Conservation (phyloP, 1,140 invertebrate genomes). For the Drosophila erecta region DNA sequence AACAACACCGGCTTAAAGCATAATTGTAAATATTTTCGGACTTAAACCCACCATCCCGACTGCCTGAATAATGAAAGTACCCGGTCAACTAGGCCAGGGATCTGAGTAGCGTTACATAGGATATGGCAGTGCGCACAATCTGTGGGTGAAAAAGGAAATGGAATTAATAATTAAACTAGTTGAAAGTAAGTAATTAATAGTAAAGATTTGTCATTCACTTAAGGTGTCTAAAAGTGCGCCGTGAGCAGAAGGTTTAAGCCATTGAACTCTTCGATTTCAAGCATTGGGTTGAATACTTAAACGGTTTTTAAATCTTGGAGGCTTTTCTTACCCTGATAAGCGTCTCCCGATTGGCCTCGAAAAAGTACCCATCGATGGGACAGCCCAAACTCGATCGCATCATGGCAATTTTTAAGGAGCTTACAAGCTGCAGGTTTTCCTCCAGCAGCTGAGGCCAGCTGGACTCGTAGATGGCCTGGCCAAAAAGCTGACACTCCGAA, state of each 20-base stretch:
- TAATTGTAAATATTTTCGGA: slow-evolving; percentile 63
- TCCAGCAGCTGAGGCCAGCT: slow-evolving; percentile 16
- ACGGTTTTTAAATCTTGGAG: no score
- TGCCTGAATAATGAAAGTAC: slow-evolving; percentile 1
- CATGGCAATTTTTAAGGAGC: slow-evolving; percentile 27
- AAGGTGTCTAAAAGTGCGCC: no score
- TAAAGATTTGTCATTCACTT: no score
- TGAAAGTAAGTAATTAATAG: no score
- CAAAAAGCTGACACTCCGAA: slow-evolving; percentile 19
- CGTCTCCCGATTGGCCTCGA: slow-evolving; percentile 38
- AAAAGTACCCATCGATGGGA: slow-evolving; percentile 43
- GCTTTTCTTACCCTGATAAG: slow-evolving; percentile 24
- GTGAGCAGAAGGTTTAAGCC: no score
- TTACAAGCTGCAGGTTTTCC: slow-evolving; percentile 6
- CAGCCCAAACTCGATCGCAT: slow-evolving; percentile 25
- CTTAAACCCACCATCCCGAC: slow-evolving; percentile 10
- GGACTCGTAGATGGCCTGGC: slow-evolving; percentile 37
- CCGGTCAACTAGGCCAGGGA: slow-evolving; percentile 26
- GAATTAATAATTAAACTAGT: background rate
- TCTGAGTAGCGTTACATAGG: slow-evolving; percentile 46
- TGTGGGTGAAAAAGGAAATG: slow-evolving; percentile 1
- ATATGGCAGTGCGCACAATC: slow-evolving; percentile 50
- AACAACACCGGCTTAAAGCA: slow-evolving; percentile 61
- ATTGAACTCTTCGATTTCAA: no score
- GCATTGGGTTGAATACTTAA: no score